Percentiles rank a stretch among this genome's conserved stretches.
These are phyloP conservation scores for Chlorodrepanis virens DNA, from an alignment of 2,113 vertebrate species.

Conservation along the genomic window DNA sequence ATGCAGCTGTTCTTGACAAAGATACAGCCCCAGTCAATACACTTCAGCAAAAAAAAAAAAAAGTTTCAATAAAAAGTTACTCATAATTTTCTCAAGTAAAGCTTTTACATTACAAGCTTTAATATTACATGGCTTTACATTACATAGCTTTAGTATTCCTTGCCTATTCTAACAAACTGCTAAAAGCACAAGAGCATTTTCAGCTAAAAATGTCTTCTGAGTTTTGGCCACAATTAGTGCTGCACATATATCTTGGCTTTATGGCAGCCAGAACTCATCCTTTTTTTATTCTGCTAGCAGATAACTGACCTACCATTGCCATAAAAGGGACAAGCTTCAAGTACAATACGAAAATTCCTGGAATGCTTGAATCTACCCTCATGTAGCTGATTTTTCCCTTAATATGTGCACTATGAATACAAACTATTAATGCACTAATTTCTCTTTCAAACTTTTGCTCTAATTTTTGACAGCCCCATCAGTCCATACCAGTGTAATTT, in stretches of 20 bases:
- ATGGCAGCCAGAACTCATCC: neutral
- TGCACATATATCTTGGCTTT: neutral
- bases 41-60: neutral
- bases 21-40: neutral
- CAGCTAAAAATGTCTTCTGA: neutral
- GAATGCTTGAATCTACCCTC: conserved; percentile 35
- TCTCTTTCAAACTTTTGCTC: neutral
- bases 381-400: conserved; percentile 20
- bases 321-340: conserved; percentile 59
- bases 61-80: neutral
- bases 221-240: neutral
- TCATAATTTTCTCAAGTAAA: neutral
- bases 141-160: neutral
- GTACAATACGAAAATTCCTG: conserved; percentile 53
- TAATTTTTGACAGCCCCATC: neutral
- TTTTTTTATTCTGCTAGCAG: conserved; percentile 22
- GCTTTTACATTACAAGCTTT: neutral
- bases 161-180: neutral
- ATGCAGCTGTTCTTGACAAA: neutral
- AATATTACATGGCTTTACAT: no score
- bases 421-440: conserved; percentile 7
- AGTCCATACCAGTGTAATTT: neutral
- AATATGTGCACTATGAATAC: neutral
- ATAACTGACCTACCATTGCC: conserved; percentile 55
- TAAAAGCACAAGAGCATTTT: neutral